Conservation (phyloP, 1,140 invertebrate genomes). For the Himalopsyche phryganea region DNA sequence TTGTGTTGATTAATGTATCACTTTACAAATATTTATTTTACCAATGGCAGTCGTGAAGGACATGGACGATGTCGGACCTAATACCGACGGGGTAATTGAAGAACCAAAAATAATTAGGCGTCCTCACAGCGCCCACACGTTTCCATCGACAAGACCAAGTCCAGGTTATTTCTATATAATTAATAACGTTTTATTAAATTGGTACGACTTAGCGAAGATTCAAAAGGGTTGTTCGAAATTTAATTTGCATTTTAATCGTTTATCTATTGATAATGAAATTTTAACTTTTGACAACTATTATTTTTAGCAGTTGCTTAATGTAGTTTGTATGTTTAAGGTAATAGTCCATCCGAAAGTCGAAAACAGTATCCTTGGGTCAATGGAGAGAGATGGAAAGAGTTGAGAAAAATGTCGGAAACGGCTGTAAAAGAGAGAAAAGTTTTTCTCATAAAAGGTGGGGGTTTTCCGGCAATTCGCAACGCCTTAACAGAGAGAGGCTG, state of each 20-base stretch:
- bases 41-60: constrained; percentile 49
- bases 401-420: constrained; percentile 48
- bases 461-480: constrained; percentile 52
- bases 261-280: too few relatives aligned
- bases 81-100: constrained; percentile 46
- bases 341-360: constrained; percentile 32
- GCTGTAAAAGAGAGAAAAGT: constrained; percentile 50
- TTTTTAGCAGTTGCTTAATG: too few relatives aligned
- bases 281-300: too few relatives aligned
- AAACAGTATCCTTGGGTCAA: constrained; percentile 48
- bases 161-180: constrained; percentile 38
- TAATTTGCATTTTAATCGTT: not conserved
- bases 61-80: constrained; percentile 45
- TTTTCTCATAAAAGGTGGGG: constrained; percentile 52
- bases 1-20: too few relatives aligned
- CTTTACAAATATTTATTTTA: too few relatives aligned
- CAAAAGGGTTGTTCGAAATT: not conserved
- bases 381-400: constrained; percentile 49
- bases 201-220: too few relatives aligned
- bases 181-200: constrained; percentile 17
- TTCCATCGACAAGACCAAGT: constrained; percentile 45
- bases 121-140: constrained; percentile 46
- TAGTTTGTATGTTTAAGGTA: constrained; percentile 17
- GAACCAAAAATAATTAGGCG: constrained; percentile 44
- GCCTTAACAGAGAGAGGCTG: constrained; percentile 59